These are phyloP conservation scores for Pseudopleuronectes americanus DNA, from an alignment of 2,797 vertebrate species.

Conservation along the genomic window DNA sequence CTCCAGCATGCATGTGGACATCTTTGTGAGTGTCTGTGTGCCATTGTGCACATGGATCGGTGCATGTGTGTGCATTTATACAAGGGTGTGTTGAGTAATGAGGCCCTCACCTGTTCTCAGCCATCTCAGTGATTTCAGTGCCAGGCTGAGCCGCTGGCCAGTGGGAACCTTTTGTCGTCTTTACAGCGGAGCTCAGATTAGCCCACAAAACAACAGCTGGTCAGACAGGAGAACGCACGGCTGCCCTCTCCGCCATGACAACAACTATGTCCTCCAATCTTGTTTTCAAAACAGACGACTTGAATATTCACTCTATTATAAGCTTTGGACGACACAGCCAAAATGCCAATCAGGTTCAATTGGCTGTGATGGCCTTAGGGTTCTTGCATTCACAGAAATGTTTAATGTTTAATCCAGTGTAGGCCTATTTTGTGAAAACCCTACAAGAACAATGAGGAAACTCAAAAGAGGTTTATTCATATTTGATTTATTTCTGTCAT, in stretches of 20 bases:
- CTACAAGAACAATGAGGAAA: background rate
- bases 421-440: background rate
- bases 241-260: constrained; percentile 37
- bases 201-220: constrained; percentile 78
- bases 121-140: constrained; percentile 61
- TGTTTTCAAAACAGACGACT: constrained; percentile 38
- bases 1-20: constrained; percentile 5
- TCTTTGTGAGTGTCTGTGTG: constrained; percentile 13
- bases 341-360: background rate
- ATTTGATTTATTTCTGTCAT: background rate
- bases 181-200: constrained; percentile 54
- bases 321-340: background rate
- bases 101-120: constrained; percentile 74
- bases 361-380: background rate
- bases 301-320: constrained; percentile 11
- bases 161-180: constrained; percentile 49
- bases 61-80: constrained; percentile 24
- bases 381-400: background rate
- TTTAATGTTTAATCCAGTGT: background rate
- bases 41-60: constrained; percentile 7
- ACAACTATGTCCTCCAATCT: constrained; percentile 16
- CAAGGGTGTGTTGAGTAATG: constrained; percentile 48
- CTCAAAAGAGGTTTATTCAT: background rate
- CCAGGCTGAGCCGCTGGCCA: constrained; percentile 45
- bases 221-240: constrained; percentile 30